phyloP scores from a whole-genome alignment of 2,888 invertebrate genomes.

The Lymantria monacha region DNA sequence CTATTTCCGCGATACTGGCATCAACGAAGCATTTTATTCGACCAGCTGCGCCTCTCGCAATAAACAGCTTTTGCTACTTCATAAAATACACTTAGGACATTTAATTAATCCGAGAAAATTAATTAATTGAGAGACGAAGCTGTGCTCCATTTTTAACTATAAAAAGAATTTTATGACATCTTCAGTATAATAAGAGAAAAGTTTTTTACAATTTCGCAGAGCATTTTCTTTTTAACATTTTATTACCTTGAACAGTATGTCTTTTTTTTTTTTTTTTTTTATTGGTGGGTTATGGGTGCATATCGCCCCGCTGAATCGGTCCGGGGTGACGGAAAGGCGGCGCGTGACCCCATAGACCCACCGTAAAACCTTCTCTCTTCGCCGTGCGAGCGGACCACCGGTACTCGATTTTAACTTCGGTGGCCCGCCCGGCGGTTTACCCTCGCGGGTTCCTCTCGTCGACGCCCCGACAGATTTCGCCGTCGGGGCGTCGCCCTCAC shows the following conservation, averaged over 20 bases:
- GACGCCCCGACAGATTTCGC: too few relatives aligned
- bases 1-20: conserved; percentile 1
- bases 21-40: conserved; percentile 11
- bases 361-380: too few relatives aligned
- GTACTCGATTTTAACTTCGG: too few relatives aligned
- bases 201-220: conserved; percentile 22
- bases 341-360: too few relatives aligned
- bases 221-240: not conserved
- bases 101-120: conserved; percentile 52
- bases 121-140: conserved; percentile 48
- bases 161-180: conserved; percentile 34
- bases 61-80: conserved; percentile 37
- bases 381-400: too few relatives aligned
- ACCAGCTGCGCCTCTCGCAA: conserved; percentile 31
- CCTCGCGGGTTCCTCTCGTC: too few relatives aligned
- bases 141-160: conserved; percentile 34
- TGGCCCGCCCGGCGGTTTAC: too few relatives aligned
- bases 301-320: too few relatives aligned
- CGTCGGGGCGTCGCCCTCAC: too few relatives aligned
- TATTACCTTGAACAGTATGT: not conserved
- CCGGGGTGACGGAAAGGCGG: too few relatives aligned
- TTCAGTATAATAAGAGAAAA: conserved; percentile 45
- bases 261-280: too few relatives aligned
- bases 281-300: too few relatives aligned
- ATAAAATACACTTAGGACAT: conserved; percentile 48